phyloP scores from a whole-genome alignment of 2,888 invertebrate genomes.

The Dermolepida albohirtum region DNA sequence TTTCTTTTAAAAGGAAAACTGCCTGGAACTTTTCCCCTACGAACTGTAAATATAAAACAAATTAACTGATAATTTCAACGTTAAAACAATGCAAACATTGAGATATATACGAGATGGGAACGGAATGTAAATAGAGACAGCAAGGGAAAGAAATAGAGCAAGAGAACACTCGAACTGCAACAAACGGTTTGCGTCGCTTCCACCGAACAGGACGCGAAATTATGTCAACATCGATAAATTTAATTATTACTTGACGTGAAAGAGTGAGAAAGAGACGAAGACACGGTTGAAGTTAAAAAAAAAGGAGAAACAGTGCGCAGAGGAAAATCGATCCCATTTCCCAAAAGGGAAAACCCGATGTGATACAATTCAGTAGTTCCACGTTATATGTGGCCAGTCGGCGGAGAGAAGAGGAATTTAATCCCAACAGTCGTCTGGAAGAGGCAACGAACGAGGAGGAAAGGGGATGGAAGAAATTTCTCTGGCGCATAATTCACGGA shows the following conservation, averaged over 20 bases:
- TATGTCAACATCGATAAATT: conserved; percentile 28
- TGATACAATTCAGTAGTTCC: conserved; percentile 15
- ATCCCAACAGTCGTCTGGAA: background rate
- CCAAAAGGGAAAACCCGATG: conserved; percentile 6
- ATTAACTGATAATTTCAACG: too few species aligned
- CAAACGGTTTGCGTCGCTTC: too few species aligned
- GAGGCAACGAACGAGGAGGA: background rate
- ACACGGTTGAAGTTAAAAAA: background rate
- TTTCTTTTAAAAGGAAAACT: too few species aligned
- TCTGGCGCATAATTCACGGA: too few species aligned
- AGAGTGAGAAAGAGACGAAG: background rate
- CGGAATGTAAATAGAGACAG: too few species aligned
- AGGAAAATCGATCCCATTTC: conserved; percentile 10
- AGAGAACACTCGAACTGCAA: too few species aligned
- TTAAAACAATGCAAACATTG: too few species aligned
- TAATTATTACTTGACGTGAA: conserved; percentile 16
- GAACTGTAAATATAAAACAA: too few species aligned
- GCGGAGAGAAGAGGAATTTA: conserved; percentile 5
- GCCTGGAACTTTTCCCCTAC: too few species aligned
- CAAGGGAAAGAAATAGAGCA: too few species aligned
- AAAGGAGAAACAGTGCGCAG: background rate
- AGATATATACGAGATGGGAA: too few species aligned
- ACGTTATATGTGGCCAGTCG: background rate
- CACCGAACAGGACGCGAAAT: conserved; percentile 2
- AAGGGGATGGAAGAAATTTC: background rate